Evolutionary conservation across 2,113 vertebrate genomes (phyloP).

Genomic region (Trogon surrucura): DNA sequence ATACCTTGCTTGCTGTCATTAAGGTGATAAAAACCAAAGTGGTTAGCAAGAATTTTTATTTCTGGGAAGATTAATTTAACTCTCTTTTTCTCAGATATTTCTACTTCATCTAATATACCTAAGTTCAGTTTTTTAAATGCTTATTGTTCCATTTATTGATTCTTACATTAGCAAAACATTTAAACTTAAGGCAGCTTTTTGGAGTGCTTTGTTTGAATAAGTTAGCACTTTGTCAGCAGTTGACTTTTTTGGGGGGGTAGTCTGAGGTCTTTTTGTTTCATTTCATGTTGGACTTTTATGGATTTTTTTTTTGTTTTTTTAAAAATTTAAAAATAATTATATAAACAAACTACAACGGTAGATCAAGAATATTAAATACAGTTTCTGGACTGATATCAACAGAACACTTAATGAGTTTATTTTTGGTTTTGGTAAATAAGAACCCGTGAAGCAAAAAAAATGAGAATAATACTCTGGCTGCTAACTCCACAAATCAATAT

Average conservation of each 20-base stretch:
- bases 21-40: background rate
- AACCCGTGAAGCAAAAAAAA: background rate
- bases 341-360: background rate
- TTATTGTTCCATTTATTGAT: background rate
- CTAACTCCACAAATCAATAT: background rate
- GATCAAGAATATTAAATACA: background rate
- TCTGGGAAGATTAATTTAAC: background rate
- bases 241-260: background rate
- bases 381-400: background rate
- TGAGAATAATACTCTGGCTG: background rate
- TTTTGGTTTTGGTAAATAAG: background rate
- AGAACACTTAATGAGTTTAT: background rate
- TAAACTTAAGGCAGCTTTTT: background rate
- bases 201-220: background rate
- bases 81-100: background rate
- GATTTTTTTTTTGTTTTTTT: background rate
- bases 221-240: background rate
- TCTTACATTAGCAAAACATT: background rate
- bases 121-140: background rate
- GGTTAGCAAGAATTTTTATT: background rate
- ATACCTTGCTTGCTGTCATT: background rate
- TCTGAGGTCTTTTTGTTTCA: background rate
- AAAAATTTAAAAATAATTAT: background rate
- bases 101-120: background rate
- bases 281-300: background rate